Evolutionary conservation across 2,797 vertebrate species (phyloP).

Genomic region (Coregonus ussuriensis): DNA sequence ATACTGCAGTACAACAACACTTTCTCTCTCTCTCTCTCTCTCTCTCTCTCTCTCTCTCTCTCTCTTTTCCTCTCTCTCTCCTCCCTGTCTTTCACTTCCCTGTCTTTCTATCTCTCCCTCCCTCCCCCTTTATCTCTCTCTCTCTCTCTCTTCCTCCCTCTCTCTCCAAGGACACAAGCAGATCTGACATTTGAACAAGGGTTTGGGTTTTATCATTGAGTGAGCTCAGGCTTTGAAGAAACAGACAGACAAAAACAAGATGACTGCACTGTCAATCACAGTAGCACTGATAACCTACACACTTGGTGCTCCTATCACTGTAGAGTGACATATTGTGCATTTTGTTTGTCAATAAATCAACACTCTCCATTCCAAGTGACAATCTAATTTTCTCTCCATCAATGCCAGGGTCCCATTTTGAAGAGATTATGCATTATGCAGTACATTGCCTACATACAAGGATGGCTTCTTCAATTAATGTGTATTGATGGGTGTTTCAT

Average conservation of each 20-base stretch:
- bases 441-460: background rate
- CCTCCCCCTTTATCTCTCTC: background rate
- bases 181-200: conserved; percentile 33
- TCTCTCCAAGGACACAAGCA: conserved; percentile 32
- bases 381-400: background rate
- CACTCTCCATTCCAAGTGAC: background rate
- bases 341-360: background rate
- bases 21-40: conserved; percentile 10
- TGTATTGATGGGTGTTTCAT: background rate
- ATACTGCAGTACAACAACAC: conserved; percentile 31
- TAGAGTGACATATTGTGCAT: background rate
- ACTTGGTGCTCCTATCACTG: background rate
- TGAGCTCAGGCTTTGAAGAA: background rate
- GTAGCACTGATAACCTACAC: conserved; percentile 13
- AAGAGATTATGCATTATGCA: background rate
- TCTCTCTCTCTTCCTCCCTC: background rate
- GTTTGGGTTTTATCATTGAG: conserved; percentile 20
- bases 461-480: background rate
- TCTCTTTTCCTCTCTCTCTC: no score
- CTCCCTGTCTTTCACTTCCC: no score
- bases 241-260: background rate
- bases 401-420: background rate
- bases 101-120: no score
- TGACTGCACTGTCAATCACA: conserved; percentile 1
- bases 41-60: background rate